Evolutionary conservation across 2,888 invertebrate genomes (phyloP), one percentile per base, ranked within the genome.

Genomic region (Tenthredo scrophulariae): DNA sequence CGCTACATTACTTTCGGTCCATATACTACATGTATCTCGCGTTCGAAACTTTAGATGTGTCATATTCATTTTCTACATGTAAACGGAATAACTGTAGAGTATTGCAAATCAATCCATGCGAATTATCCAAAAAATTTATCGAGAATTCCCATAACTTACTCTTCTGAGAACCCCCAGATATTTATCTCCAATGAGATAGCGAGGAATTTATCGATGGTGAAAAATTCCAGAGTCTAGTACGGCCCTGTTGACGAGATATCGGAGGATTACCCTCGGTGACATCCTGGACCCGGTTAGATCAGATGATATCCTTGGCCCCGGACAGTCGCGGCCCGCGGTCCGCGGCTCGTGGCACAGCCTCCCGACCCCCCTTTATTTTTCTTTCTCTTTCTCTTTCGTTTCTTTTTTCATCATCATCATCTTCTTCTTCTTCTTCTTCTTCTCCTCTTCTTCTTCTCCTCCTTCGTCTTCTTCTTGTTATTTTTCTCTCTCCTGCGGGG

Each of bases 241-340:
- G 88, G 89, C 88, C 88, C 88, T 90, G 90, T 89, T 88, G 87
- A 88, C 87, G 88, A 87, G 87, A 89, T 89, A 87, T 88, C 88
- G 87, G 87, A 86, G 91, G 89, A 92, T 92, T 91, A 91, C 92
- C 91, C 91, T 89, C 89, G 91, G 90, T 91, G 91, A 92, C 91
- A 90, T 91, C 89, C 87, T 89, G 91, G 89, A 90, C 90, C 88
- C 89, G 89, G 90, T 88, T 88, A 88, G 89, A 89, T 90, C 90
- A 88, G 89, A 88, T 87, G 83, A 83, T 83, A 83, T 83, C 83
- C 67, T 65, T 83, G 83, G 83, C 43, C 67, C 79, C 83, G 40
- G 62, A 58, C 15, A 22, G 79, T 79, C 79, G 79, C 58, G 79
- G 58, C 79, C 40, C 82, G 40, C 40, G 65, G 40, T 54, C 26